Base-by-base conservation (phyloP, 2,113 vertebrate genomes). In the Naja naja region DNA sequence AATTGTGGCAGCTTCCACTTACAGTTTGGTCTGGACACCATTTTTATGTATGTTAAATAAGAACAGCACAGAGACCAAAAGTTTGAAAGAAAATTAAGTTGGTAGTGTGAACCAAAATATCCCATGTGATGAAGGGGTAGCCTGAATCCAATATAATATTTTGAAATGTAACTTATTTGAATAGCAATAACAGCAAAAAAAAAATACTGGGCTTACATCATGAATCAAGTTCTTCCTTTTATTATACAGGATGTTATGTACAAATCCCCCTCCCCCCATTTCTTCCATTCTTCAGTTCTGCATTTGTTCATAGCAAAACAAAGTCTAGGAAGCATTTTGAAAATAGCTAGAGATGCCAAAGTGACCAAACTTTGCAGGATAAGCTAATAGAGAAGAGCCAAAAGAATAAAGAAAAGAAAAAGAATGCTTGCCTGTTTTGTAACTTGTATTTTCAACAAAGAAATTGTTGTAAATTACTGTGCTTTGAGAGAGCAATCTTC, bases 181-280 rank as follows among this genome's bases (percentile, higher is more conserved):
- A 45, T 16, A 7, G 5, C 8, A 87, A 20, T 34, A 74, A 74
- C 16, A 34, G 16, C 14, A 56, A 47, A n/a, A 39, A 6, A n/a
- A n/a, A n/a, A 25, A 60, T 34, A 4, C 45, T 4, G 69, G 5
- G 92, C 69, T 2, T 2, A 0, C 16, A 91, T 30, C n/a, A 88
- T 87, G 45, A 25, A 53, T 93, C 91, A 88, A 94, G 91, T 95
- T 95, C 90, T 93, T 95, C 92, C 90, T 96, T 97, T 97, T 97
- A 97, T 97, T 97, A 94, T 97, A 97, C 96, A 97, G 96, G 95
- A 90, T 95, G 30, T 5, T 97, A 97, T 97, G 92, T 97, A 97
- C 97, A 97, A 96, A 95, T 94, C 95, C 94, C 96, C 92, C 95
- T n/a, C 34, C n/a, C 34, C 54, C 54, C 30, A 23, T 54, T 18